phyloP scores from a whole-genome alignment of 1,140 invertebrate species.

The Orussus abietinus region DNA sequence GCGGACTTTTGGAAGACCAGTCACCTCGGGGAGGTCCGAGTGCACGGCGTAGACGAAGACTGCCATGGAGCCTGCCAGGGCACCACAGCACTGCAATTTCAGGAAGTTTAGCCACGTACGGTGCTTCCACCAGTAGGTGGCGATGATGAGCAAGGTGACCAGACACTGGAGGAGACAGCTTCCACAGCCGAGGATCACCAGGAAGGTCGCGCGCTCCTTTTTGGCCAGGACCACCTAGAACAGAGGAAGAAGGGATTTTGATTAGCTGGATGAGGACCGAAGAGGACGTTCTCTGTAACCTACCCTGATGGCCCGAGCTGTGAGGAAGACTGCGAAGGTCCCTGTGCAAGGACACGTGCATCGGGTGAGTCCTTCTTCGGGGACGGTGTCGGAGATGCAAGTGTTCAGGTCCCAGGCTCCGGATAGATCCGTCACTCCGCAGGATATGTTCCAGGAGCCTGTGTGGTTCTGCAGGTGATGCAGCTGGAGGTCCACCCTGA shows the following conservation, averaged over 20 bases:
- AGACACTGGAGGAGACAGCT: constrained; percentile 59
- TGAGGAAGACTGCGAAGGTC: constrained; percentile 59
- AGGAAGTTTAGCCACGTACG: constrained; percentile 63
- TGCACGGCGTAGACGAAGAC: constrained; percentile 61
- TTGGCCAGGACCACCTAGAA: constrained; percentile 29
- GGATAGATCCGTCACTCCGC: constrained; percentile 46
- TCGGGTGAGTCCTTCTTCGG: constrained; percentile 49
- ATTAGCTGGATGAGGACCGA: not conserved
- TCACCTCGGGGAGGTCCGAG: constrained; percentile 56
- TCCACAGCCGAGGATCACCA: constrained; percentile 59
- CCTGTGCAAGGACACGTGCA: constrained; percentile 59
- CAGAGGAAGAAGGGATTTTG: not conserved
- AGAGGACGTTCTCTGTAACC: too few relatives aligned
- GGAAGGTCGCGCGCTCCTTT: constrained; percentile 40
- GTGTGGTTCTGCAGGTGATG: constrained; percentile 40
- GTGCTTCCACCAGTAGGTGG: constrained; percentile 58
- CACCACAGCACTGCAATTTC: constrained; percentile 64
- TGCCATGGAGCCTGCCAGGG: constrained; percentile 59
- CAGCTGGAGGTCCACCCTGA: constrained; percentile 46
- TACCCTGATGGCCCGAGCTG: constrained; percentile 55
- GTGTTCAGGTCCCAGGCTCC: constrained; percentile 54
- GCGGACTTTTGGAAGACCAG: too few relatives aligned
- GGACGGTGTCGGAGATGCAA: constrained; percentile 53
- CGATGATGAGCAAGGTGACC: constrained; percentile 55
- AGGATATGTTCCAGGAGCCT: constrained; percentile 52